These are phyloP conservation scores for Drosophila melanica DNA, from an alignment of 1,140 invertebrate species.

Conservation along the genomic window DNA sequence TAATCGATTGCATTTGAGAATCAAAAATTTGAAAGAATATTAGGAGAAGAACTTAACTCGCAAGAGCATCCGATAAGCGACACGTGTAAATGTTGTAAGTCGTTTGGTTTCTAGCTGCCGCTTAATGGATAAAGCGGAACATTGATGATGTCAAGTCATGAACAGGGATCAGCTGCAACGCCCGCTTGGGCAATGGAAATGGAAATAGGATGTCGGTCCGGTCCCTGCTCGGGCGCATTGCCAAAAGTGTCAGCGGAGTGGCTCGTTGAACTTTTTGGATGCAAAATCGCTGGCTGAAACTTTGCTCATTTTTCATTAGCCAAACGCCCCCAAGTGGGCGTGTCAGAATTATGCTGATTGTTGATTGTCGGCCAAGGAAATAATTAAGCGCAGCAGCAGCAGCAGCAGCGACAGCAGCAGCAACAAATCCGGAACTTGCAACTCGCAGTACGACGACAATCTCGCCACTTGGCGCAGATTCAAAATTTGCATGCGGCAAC, in stretches of 20 bases:
- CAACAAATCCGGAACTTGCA: conserved; percentile 25
- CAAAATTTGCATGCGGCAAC: conserved; percentile 62
- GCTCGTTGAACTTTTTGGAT: conserved; percentile 23
- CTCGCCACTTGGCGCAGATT: conserved; percentile 58
- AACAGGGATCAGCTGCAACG: conserved; percentile 1
- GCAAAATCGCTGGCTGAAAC: conserved; percentile 15
- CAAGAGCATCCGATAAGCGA: too few relatives aligned
- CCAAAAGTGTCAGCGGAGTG: conserved; percentile 21
- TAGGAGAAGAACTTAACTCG: too few relatives aligned
- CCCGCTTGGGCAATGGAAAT: conserved; percentile 5
- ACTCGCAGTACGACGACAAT: conserved; percentile 6
- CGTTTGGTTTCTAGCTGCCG: background rate
- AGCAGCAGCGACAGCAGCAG: conserved; percentile 26
- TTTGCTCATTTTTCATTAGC: conserved; percentile 46
- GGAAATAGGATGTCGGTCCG: background rate
- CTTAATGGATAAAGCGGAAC: background rate
- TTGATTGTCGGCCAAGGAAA: conserved; percentile 75
- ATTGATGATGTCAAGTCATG: background rate
- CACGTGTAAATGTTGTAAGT: too few relatives aligned
- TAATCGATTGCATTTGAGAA: too few relatives aligned
- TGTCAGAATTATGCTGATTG: conserved; percentile 78
- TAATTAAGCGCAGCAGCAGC: conserved; percentile 69
- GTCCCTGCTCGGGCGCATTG: background rate
- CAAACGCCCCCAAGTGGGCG: conserved; percentile 45
- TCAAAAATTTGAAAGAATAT: too few relatives aligned